Evolutionary conservation across 2,113 vertebrate species (phyloP).

Genomic region (Urocitellus parryii): DNA sequence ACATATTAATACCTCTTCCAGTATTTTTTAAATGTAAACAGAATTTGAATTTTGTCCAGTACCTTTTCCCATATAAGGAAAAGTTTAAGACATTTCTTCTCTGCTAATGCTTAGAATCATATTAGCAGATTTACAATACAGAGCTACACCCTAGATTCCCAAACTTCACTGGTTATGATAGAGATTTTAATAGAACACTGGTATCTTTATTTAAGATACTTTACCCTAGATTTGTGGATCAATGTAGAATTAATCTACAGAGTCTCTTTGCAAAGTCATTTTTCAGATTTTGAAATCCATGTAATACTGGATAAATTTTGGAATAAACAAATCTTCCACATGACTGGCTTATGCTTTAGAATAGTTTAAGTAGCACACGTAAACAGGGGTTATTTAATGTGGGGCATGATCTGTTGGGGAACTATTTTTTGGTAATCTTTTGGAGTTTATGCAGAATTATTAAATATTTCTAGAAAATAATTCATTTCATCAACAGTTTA

Average conservation of each 20-base stretch:
- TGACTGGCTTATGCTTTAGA: neutral
- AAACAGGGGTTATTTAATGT: neutral
- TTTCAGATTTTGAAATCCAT: constrained; percentile 22
- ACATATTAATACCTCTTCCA: neutral
- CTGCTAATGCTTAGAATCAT: neutral
- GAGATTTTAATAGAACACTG: neutral
- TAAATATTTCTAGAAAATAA: constrained; percentile 25
- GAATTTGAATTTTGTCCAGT: neutral
- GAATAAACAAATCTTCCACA: neutral
- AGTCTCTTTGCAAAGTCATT: neutral
- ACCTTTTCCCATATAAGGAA: neutral
- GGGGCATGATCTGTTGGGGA: neutral
- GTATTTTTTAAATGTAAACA: neutral
- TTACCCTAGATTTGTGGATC: neutral
- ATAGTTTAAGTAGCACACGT: neutral
- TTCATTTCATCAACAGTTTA: constrained; percentile 46
- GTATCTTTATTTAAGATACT: neutral
- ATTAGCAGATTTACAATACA: neutral
- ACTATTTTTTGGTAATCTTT: neutral
- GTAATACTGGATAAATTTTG: neutral
- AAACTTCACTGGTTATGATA: neutral
- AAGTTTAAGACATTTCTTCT: neutral
- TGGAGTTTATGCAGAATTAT: neutral
- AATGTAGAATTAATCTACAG: neutral
- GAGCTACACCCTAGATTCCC: neutral